Conservation (phyloP, 2,797 vertebrate genomes). For the Halcyon chelicuti region DNA sequence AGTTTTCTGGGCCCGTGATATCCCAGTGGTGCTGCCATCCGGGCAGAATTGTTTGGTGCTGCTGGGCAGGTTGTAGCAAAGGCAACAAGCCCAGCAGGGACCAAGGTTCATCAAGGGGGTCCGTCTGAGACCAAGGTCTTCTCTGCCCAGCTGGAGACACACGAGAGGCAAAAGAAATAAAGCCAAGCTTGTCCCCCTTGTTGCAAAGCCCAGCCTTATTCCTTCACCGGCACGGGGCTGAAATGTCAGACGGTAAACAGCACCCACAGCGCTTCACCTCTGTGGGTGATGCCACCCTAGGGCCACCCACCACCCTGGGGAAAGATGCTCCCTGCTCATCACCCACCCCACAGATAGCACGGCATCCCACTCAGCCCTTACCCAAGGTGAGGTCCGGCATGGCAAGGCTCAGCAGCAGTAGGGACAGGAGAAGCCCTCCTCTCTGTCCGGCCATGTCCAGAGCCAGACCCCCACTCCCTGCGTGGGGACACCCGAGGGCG, state of each 20-base stretch:
- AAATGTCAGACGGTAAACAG: not conserved
- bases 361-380: not conserved
- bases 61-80: not conserved
- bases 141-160: not conserved
- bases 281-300: not conserved
- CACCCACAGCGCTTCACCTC: not conserved
- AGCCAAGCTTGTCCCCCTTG: not conserved
- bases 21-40: not conserved
- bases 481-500: not conserved
- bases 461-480: not conserved
- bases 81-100: not conserved
- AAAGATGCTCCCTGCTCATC: accelerated
- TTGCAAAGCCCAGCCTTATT: not conserved
- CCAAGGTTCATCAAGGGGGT: not conserved
- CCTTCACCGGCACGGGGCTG: not conserved
- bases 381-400: not conserved
- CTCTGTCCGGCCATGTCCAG: not conserved
- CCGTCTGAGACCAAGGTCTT: not conserved
- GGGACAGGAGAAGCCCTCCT: not conserved
- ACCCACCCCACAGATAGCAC: not conserved
- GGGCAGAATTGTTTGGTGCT: not conserved
- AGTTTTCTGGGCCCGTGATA: not conserved
- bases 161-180: not conserved
- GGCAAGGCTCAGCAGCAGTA: slow-evolving; percentile 19
- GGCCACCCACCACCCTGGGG: not conserved